These are phyloP conservation scores for Rhagologus leucostigma DNA, from an alignment of 2,113 vertebrate species.

Conservation along the genomic window DNA sequence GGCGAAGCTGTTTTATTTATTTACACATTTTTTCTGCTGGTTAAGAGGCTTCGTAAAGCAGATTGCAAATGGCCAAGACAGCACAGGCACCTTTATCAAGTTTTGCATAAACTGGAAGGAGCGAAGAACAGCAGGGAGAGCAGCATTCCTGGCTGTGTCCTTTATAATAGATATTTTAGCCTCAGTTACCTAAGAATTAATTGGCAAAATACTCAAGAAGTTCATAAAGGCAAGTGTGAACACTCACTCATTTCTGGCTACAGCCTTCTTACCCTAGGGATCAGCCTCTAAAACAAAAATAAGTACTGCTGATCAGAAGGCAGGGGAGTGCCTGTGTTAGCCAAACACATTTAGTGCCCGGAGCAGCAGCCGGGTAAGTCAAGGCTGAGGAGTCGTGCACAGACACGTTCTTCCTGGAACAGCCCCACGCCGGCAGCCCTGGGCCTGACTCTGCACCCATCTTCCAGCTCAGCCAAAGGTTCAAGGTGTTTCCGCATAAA, in stretches of 20 bases:
- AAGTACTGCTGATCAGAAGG: background rate
- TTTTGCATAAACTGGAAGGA: background rate
- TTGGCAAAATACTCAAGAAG: background rate
- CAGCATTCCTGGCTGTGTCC: background rate
- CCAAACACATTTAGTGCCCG: background rate
- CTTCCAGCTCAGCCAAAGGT: conserved; percentile 37
- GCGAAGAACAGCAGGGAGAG: background rate
- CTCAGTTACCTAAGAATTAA: background rate
- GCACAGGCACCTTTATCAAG: background rate
- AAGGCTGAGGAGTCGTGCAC: background rate
- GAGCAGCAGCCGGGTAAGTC: background rate
- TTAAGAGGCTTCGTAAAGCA: background rate
- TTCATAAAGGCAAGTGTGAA: background rate
- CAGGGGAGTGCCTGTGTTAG: background rate
- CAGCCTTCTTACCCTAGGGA: background rate
- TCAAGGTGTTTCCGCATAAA: conserved; percentile 41
- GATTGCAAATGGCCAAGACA: background rate
- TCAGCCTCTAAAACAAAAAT: background rate
- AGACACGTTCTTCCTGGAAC: background rate
- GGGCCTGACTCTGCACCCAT: background rate
- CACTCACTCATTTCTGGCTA: background rate
- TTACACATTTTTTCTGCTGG: background rate
- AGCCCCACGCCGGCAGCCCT: background rate
- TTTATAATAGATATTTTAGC: background rate
- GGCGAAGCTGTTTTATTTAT: background rate